Evolutionary conservation across 2,888 invertebrate genomes (phyloP).

Genomic region (Morinoia aosen): DNA sequence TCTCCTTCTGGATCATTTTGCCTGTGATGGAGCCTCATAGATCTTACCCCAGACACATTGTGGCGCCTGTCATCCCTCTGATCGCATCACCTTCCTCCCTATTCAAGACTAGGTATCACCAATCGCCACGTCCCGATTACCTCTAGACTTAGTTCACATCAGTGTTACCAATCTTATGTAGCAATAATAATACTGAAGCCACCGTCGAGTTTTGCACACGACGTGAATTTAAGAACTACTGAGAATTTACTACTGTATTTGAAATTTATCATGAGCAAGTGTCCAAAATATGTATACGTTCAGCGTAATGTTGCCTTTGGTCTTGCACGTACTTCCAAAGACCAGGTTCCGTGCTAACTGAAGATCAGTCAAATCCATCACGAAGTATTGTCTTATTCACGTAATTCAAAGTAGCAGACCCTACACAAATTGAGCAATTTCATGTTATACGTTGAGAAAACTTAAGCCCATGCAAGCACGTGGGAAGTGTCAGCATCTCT

Average conservation of each 20-base stretch:
- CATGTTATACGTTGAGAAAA: too few species aligned
- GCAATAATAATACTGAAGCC: background rate
- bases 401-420: too few species aligned
- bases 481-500: too few species aligned
- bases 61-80: constrained; percentile 6
- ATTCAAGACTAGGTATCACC: constrained; percentile 11
- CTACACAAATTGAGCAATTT: too few species aligned
- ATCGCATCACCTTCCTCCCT: constrained; percentile 24
- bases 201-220: background rate
- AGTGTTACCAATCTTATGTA: background rate
- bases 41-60: constrained; percentile 49
- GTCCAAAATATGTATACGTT: background rate
- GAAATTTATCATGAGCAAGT: background rate
- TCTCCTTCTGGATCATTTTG: constrained; percentile 48
- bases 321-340: too few species aligned
- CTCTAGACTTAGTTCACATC: background rate
- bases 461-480: too few species aligned
- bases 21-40: constrained; percentile 43
- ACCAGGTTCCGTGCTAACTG: too few species aligned
- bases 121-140: background rate
- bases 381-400: too few species aligned
- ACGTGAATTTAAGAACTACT: background rate
- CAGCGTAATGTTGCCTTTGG: too few species aligned
- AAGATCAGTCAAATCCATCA: too few species aligned
- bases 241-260: background rate